Evolutionary conservation across 2,113 vertebrate species (phyloP).

Genomic region (Corydoras sp.): DNA sequence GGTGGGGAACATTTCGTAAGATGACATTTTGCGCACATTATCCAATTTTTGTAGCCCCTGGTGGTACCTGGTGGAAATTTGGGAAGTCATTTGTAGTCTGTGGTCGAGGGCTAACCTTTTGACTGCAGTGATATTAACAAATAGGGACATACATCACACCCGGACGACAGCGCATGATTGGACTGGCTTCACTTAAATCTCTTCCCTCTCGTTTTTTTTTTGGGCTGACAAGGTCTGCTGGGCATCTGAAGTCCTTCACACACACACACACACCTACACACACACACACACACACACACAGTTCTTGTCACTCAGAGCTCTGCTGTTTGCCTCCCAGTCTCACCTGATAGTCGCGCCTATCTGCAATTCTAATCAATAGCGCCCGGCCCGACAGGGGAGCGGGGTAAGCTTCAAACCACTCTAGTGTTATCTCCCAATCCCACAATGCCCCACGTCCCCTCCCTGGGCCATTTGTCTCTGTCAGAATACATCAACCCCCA

Average conservation of each 20-base stretch:
- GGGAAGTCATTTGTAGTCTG: not conserved
- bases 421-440: conserved; percentile 40
- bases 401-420: conserved; percentile 36
- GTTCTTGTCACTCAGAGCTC: conserved; percentile 49
- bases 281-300: conserved; percentile 6
- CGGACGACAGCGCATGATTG: not conserved
- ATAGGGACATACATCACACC: not conserved
- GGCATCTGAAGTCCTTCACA: conserved; percentile 39
- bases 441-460: conserved; percentile 26
- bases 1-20: no score
- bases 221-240: conserved; percentile 20
- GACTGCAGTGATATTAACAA: not conserved
- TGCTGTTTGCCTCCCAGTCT: conserved; percentile 48
- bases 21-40: no score
- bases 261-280: conserved; percentile 14
- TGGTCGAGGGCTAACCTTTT: not conserved
- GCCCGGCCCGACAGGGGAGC: conserved; percentile 27
- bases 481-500: conserved; percentile 54
- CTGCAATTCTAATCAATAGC: conserved; percentile 66
- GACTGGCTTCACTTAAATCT: not conserved
- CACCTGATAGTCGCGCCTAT: conserved; percentile 54
- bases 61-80: not conserved
- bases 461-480: conserved; percentile 53
- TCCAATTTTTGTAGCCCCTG: no score
- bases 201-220: conserved; percentile 1